Base-by-base conservation (phyloP, 64 coral and sea anemone genomes). In the Dendronephthya gigantea region DNA sequence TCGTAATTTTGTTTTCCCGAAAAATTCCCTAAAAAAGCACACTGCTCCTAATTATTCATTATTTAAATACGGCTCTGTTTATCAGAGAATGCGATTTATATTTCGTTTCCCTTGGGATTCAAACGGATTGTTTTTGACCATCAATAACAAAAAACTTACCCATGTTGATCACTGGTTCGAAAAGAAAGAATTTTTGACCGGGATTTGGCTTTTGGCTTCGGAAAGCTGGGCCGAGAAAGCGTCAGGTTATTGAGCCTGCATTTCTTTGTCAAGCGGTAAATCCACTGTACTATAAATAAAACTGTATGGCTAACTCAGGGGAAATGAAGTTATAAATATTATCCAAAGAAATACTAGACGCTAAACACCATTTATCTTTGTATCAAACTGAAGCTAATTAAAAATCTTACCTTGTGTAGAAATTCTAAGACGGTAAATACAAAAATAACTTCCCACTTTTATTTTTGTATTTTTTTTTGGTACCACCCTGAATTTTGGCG, bases 81-180 rank as follows among this genome's bases (percentile, higher is more conserved):
- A 39, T 79, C 2, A 79, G 1, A 62, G 55, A 62, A 22, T 23
- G 55, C 55, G 55, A 9, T 62, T 62, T n/a, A 0, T 62, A n/a
- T 19, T 22, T 62, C 19, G 25, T 23, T 62, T 62, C 55, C 25
- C 55, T 62, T 22, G 55, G 25, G 55, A 62, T 62, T 62, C 55
- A 62, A 5, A 62, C 19, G 72, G 72, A 79, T 79, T 79, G 72
- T 79, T 34, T 36, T 36, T 36, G 9, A 16, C 34, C 7, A 36
- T 28, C 32, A 19, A 34, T 11, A 6, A 33, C 72, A 14, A 36
- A 13, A 79, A 9, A 29, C 72, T 79, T 39, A 79, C 72, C 72
- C 72, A 79, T 79, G 4, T 79, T 79, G 72, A 79, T 35, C 72
- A 79, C 72, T 79, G 72, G 55, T 79, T 79, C 27, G 72, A 79